These are phyloP conservation scores for Lepidurus packardi DNA, from an alignment of 1,140 invertebrate genomes.

Conservation along the genomic window DNA sequence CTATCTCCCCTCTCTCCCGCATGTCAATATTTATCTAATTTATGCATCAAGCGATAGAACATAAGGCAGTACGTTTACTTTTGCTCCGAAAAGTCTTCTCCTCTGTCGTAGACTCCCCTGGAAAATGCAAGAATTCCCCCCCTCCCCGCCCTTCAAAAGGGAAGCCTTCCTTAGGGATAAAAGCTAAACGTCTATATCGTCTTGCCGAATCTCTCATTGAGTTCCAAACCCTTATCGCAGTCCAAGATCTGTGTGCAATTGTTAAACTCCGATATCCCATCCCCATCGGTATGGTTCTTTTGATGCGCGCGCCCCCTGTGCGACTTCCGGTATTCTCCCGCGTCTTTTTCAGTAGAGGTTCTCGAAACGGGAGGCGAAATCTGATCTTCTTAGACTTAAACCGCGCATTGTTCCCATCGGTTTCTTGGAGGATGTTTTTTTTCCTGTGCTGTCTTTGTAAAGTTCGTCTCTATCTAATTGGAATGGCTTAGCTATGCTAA, in stretches of 20 bases:
- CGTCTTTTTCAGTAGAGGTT: neutral
- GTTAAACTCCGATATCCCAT: neutral
- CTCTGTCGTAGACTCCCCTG: neutral
- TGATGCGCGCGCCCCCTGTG: slow-evolving; percentile 16
- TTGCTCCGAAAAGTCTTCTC: neutral
- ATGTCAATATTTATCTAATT: slow-evolving; percentile 22
- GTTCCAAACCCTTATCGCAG: neutral
- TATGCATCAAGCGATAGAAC: slow-evolving; percentile 18
- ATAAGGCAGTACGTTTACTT: slow-evolving; percentile 2
- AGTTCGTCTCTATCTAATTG: slow-evolving; percentile 13
- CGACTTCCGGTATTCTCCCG: neutral
- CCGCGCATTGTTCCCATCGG: slow-evolving; percentile 7
- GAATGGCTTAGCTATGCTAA: slow-evolving; percentile 8
- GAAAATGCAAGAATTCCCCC: neutral
- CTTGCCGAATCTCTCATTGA: neutral
- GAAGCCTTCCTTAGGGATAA: neutral
- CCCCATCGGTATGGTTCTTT: neutral
- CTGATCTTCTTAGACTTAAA: neutral
- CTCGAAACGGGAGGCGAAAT: neutral
- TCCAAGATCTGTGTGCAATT: neutral
- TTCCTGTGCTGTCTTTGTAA: neutral
- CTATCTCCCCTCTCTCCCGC: slow-evolving; percentile 6
- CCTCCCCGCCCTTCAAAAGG: neutral
- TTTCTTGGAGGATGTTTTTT: neutral
- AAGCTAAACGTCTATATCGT: neutral